Percentiles rank a stretch among this genome's conserved stretches.
Evolutionary conservation across 1,140 invertebrate genomes (phyloP).

Genomic region (Calliopsis andreniformis): DNA sequence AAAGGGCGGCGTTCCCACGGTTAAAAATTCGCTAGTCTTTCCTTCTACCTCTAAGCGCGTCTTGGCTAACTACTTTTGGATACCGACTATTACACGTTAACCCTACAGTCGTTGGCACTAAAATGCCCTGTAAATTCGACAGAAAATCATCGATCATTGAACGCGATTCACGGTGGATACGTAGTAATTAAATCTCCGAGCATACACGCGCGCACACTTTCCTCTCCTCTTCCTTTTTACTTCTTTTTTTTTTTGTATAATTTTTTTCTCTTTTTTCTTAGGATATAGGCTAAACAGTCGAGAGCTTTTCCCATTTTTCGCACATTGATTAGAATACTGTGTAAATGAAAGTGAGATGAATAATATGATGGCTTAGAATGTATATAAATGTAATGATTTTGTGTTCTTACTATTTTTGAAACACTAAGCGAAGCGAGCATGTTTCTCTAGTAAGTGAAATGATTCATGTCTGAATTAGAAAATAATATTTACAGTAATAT

Average conservation of each 20-base stretch:
- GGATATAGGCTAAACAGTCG: neutral
- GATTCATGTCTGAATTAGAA: no score
- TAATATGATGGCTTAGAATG: no score
- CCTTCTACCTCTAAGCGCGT: neutral
- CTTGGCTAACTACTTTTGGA: neutral
- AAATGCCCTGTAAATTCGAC: constrained; percentile 27
- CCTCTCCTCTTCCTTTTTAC: neutral
- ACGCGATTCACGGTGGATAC: constrained; percentile 4
- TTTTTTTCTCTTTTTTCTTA: neutral
- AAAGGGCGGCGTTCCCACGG: constrained; percentile 4
- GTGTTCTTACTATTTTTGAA: no score
- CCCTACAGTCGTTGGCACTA: constrained; percentile 20
- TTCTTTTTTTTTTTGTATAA: neutral
- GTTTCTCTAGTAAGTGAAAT: no score
- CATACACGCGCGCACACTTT: constrained; percentile 3
- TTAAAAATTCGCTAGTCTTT: constrained; percentile 5
- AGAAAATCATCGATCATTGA: constrained; percentile 6
- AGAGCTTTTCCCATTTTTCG: neutral
- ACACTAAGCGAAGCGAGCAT: no score
- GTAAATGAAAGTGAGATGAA: neutral
- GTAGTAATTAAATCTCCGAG: constrained; percentile 5
- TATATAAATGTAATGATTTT: no score
- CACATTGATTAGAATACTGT: constrained; percentile 37
- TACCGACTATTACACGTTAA: constrained; percentile 7
- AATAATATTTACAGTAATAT: no score